Evolutionary conservation across 2,797 vertebrate genomes (phyloP), one percentile per base, ranked within the genome.

Genomic region (Chelon labrosus): DNA sequence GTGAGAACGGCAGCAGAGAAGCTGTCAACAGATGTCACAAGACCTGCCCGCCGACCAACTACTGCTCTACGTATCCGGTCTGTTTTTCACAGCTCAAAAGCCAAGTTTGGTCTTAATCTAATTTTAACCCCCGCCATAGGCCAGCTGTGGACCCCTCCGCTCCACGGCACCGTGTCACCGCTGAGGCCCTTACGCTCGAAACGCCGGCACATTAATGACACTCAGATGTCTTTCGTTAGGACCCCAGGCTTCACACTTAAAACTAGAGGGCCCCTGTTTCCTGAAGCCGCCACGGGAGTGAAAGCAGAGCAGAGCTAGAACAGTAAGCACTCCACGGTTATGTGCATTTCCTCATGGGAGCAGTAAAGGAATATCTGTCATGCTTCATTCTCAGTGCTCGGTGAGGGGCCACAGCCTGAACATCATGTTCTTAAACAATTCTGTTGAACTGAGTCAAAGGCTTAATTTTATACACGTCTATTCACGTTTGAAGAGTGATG

Each of bases 211-310:
- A 39, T 80, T 85, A 87, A 89, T 73, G 77, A 75, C 76, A 61
- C 65, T 82, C 89, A 87, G 50, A 77, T 90, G 89, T 83, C 72
- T 89, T 85, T 78, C 79, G 84, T 93, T 90, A 90, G 70, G 37
- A 31, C 51, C 20, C 25, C 77, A 54, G 82, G 66, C 79, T 74
- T 80, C 74, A 80, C 90, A 87, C 75, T 88, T 84, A 74, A 88
- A 22, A 89, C 85, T 61, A 5, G 19, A 71, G 58, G 80, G 66
- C 70, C 73, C 83, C 78, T 19, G 3, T 71, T 85, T 85, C 82
- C 54, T n/a, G n/a, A n/a, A n/a, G 65, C 84, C 61, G 13, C 55
- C 56, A 44, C 2, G 12, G 58, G 39, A 73, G 50, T 46, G 73
- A 78, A 69, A 59, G 61, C 19, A 50, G 41, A 55, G 59, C 55